Conservation (phyloP, 2,113 vertebrate genomes). For the Cyprinodon tularosa region DNA sequence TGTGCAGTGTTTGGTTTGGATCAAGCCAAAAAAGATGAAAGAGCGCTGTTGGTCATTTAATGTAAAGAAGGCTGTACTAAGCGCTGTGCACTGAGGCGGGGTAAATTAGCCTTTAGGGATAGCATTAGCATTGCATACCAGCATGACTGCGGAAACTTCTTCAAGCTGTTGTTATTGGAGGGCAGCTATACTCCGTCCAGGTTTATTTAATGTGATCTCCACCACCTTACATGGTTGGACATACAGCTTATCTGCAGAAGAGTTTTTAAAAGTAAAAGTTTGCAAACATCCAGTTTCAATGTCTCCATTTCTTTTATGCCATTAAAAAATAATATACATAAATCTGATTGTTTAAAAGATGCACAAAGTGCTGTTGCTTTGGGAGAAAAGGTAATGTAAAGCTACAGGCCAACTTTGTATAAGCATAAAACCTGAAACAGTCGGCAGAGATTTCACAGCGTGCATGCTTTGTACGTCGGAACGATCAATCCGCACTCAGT, state of each 20-base stretch:
- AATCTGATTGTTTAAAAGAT: not conserved
- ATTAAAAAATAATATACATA: not conserved
- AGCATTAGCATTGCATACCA: conserved; percentile 45
- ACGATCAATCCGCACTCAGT: conserved; percentile 52
- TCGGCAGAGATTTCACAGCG: conserved; percentile 19
- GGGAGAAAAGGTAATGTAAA: not conserved
- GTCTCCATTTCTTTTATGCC: not conserved
- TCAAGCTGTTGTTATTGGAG: conserved; percentile 30
- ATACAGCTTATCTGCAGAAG: conserved; percentile 2
- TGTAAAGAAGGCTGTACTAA: conserved; percentile 37
- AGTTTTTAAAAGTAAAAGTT: not conserved
- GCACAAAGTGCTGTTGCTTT: not conserved
- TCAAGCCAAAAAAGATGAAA: conserved; percentile 60
- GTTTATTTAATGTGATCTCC: conserved; percentile 30
- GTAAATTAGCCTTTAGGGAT: conserved; percentile 35
- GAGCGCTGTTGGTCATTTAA: conserved; percentile 52
- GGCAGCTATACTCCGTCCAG: conserved; percentile 4
- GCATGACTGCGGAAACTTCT: conserved; percentile 47
- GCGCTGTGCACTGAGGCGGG: conserved; percentile 38
- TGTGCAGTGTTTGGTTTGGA: conserved; percentile 55
- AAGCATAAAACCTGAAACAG: conserved; percentile 3
- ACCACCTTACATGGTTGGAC: conserved; percentile 16
- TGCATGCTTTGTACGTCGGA: conserved; percentile 46
- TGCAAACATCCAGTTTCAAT: not conserved
- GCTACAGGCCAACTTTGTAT: not conserved